A percentile compares a stretch with the other conserved stretches of the same genome.
Conservation (phyloP, 2,797 vertebrate species). For the Leptoclinus maculatus region DNA sequence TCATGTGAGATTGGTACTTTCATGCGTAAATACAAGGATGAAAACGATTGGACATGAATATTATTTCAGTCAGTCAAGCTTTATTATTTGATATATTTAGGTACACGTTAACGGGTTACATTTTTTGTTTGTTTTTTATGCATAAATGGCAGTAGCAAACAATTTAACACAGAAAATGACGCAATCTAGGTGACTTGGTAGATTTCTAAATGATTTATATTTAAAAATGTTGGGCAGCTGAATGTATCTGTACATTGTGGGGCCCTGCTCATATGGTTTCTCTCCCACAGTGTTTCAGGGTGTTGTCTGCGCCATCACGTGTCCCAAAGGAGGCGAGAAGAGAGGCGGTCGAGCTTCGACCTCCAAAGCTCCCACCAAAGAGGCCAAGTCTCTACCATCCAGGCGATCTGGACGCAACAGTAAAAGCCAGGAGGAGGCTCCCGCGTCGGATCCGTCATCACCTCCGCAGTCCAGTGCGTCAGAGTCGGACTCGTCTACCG, state of each 20-base stretch:
- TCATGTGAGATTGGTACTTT: neutral
- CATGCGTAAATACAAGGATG: neutral
- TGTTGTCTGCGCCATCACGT: conserved; percentile 88
- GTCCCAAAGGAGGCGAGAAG: conserved; percentile 94
- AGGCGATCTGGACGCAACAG: conserved; percentile 89
- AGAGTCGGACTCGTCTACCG: conserved; percentile 83
- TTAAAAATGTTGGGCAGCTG: neutral
- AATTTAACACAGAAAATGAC: neutral
- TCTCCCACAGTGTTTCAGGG: conserved; percentile 85
- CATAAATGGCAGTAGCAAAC: neutral
- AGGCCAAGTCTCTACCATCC: conserved; percentile 82
- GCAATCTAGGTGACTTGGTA: neutral
- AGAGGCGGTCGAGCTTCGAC: conserved; percentile 88
- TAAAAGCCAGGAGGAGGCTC: conserved; percentile 82
- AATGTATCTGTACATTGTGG: neutral
- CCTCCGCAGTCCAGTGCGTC: conserved; percentile 82
- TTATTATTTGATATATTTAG: neutral
- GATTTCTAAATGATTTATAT: neutral
- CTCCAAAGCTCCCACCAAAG: conserved; percentile 89
- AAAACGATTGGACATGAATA: neutral
- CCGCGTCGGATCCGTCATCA: conserved; percentile 81
- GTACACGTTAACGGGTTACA: too few relatives aligned
- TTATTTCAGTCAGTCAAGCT: neutral
- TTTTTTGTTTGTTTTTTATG: neutral
- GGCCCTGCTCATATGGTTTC: neutral